Percentiles rank a stretch among this genome's conserved stretches.
These are phyloP conservation scores for Pseudococcus longispinus DNA, from an alignment of 2,888 invertebrate species.

Conservation along the genomic window DNA sequence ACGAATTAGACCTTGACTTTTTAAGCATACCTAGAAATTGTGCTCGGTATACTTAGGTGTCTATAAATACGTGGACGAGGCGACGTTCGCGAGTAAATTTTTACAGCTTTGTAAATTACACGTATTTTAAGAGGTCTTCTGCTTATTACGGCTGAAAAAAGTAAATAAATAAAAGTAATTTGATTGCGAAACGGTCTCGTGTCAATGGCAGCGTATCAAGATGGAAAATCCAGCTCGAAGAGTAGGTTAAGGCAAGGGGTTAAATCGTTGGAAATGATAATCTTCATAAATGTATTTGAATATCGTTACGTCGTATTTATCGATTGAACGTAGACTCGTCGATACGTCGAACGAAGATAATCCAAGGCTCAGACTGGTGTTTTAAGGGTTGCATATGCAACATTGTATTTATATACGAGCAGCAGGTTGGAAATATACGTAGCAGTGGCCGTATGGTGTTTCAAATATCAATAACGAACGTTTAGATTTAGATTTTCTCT, in stretches of 20 bases:
- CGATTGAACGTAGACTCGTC: neutral
- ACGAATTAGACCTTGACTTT: slow-evolving; percentile 16
- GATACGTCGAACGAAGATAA: neutral
- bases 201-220: neutral
- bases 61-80: neutral
- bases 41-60: neutral
- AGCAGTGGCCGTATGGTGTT: neutral
- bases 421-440: neutral
- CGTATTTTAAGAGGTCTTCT: neutral
- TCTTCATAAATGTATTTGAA: neutral
- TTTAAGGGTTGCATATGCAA: neutral
- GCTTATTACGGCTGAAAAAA: neutral
- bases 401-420: neutral
- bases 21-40: slow-evolving; percentile 18
- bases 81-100: neutral
- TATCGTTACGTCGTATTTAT: neutral
- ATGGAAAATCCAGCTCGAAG: neutral
- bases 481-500: neutral
- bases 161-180: neutral
- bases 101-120: slow-evolving; percentile 13
- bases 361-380: neutral
- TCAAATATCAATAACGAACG: neutral
- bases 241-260: neutral
- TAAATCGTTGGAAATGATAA: neutral
- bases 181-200: neutral